phyloP scores from a whole-genome alignment of 2,888 invertebrate species.

The Erebia palarica region DNA sequence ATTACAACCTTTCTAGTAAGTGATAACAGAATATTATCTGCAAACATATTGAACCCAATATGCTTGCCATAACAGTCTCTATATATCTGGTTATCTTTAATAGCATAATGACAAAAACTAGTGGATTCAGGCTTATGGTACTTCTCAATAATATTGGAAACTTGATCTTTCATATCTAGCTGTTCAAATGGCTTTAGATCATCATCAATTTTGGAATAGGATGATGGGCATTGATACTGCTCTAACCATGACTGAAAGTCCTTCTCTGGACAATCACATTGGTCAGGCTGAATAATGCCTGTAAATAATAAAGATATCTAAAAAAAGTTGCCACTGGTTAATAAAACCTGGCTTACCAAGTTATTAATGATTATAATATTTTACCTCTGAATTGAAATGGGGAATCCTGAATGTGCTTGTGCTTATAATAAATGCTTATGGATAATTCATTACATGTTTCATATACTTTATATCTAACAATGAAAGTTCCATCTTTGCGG shows the following conservation, averaged over 20 bases:
- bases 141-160: constrained; percentile 84
- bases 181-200: constrained; percentile 87
- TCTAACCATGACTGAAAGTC: constrained; percentile 85
- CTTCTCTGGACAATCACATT: constrained; percentile 90
- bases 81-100: constrained; percentile 91
- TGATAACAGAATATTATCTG: constrained; percentile 93
- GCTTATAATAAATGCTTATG: constrained; percentile 86
- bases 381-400: constrained; percentile 85
- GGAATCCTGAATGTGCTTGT: constrained; percentile 83
- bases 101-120: constrained; percentile 94
- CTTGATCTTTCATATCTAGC: constrained; percentile 87
- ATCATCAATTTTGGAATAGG: constrained; percentile 86
- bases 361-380: neutral
- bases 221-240: constrained; percentile 84
- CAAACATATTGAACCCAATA: constrained; percentile 97
- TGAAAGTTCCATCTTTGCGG: constrained; percentile 91
- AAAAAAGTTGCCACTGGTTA: neutral
- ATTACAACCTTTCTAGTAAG: constrained; percentile 89
- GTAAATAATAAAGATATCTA: constrained; percentile 45
- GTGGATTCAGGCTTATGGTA: constrained; percentile 91
- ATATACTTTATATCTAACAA: constrained; percentile 91
- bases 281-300: constrained; percentile 89
- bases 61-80: constrained; percentile 96
- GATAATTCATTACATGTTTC: constrained; percentile 88
- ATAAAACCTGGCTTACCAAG: neutral